A percentile compares a stretch with the other conserved stretches of the same genome.
Conservation (phyloP, 2,113 vertebrate species). For the Ochotona princeps region DNA sequence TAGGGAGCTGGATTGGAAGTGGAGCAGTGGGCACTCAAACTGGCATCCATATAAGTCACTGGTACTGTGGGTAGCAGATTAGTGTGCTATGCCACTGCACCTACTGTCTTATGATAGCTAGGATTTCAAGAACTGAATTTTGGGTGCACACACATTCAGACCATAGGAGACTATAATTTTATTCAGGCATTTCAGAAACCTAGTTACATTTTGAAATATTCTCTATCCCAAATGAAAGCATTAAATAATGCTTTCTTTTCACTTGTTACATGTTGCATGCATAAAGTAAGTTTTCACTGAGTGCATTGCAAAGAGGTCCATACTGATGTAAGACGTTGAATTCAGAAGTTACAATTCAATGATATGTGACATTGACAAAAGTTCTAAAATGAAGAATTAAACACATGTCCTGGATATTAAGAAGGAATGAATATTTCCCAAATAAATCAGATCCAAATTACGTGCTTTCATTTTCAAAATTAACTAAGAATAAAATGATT, state of each 20-base stretch:
- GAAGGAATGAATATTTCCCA: conserved; percentile 32
- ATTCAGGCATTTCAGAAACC: background rate
- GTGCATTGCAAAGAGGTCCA: background rate
- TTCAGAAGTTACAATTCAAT: background rate
- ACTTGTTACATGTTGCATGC: background rate
- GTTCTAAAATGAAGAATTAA: conserved; percentile 34
- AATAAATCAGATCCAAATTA: conserved; percentile 18
- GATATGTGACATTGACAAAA: background rate
- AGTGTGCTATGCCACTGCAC: too few species aligned
- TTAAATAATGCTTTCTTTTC: conserved; percentile 6
- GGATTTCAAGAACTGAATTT: background rate
- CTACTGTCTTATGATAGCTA: too few species aligned
- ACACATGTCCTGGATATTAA: background rate
- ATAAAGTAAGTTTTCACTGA: background rate
- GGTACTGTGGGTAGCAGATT: too few species aligned
- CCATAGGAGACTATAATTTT: background rate
- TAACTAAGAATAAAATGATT: conserved; percentile 40
- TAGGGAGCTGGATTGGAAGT: too few species aligned
- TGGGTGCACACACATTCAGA: background rate
- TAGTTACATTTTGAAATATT: background rate
- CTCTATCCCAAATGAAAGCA: background rate
- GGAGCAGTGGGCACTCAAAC: too few species aligned
- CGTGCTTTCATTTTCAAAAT: conserved; percentile 32
- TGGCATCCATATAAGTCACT: too few species aligned
- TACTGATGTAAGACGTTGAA: background rate